phyloP scores from a whole-genome alignment of 2,888 invertebrate genomes.

The Dicranocentrus wangi region DNA sequence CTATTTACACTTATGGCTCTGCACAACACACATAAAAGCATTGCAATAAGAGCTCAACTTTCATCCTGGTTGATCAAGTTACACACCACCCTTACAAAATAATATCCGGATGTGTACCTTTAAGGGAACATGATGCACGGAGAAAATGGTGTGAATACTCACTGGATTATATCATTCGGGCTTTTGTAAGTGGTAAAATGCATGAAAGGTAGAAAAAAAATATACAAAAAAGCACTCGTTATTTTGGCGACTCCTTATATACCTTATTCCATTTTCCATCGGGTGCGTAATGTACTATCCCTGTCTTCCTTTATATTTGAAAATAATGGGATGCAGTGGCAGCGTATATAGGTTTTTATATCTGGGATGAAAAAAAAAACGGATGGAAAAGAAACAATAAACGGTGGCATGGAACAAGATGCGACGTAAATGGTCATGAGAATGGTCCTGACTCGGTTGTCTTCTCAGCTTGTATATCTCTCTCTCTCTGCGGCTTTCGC shows the following conservation, averaged over 20 bases:
- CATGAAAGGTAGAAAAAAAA: neutral
- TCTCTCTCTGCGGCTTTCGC: too few species aligned
- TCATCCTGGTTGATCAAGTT: conserved; percentile 54
- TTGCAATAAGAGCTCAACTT: conserved; percentile 45
- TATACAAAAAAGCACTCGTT: neutral
- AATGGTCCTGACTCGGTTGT: conserved; percentile 41
- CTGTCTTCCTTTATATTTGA: too few species aligned
- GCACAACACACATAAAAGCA: conserved; percentile 22
- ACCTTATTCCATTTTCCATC: too few species aligned
- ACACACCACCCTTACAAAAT: conserved; percentile 14
- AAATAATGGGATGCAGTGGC: too few species aligned
- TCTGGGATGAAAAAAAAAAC: neutral
- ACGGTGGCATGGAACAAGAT: conserved; percentile 43
- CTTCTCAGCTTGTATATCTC: conserved; percentile 33
- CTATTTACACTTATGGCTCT: conserved; percentile 45
- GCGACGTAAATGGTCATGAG: conserved; percentile 51
- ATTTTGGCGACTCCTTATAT: neutral
- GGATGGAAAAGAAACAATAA: conserved; percentile 42
- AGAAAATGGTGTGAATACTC: conserved; percentile 26
- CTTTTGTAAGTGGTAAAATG: conserved; percentile 13
- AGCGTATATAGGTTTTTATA: neutral
- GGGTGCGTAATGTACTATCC: too few species aligned
- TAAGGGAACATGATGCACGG: neutral
- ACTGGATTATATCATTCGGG: conserved; percentile 16
- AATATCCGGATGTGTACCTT: conserved; percentile 24